These are phyloP conservation scores for Corapipo altera DNA, from an alignment of 2,113 vertebrate genomes.

Conservation along the genomic window DNA sequence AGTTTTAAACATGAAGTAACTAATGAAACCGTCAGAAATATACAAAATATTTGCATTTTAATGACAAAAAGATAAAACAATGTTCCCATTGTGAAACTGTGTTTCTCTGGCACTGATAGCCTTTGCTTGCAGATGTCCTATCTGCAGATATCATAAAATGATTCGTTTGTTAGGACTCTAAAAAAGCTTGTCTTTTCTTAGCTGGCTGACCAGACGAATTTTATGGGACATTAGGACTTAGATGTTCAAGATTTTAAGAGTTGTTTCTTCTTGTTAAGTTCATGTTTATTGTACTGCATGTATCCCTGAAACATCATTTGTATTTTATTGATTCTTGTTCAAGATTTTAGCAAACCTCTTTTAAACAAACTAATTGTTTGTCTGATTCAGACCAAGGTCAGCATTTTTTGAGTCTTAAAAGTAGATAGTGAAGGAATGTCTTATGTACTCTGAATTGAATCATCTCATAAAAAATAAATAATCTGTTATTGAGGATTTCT, in stretches of 20 bases:
- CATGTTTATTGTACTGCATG: not conserved
- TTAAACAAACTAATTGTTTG: not conserved
- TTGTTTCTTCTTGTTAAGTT: not conserved
- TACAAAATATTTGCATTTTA: not conserved
- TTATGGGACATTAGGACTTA: not conserved
- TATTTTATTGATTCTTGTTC: not conserved
- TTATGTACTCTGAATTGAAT: not conserved
- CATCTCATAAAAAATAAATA: conserved; percentile 21
- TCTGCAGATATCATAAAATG: not conserved
- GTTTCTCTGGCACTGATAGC: not conserved
- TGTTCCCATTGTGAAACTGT: not conserved
- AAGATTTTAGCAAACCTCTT: not conserved
- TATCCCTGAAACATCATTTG: not conserved
- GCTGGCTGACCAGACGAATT: not conserved
- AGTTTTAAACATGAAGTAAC: not conserved
- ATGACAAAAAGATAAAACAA: not conserved
- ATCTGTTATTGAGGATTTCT: not conserved
- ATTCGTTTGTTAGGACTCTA: not conserved
- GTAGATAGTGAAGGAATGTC: not conserved
- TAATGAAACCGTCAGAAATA: not conserved
- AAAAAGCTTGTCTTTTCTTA: not conserved
- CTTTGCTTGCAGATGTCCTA: not conserved
- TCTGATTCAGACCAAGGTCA: not conserved
- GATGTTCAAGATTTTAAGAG: not conserved
- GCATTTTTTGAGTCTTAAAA: not conserved